Percentiles rank a stretch among this genome's conserved stretches.
Evolutionary conservation across 2,797 vertebrate genomes (phyloP).

Genomic region (Tarsius wallacei): DNA sequence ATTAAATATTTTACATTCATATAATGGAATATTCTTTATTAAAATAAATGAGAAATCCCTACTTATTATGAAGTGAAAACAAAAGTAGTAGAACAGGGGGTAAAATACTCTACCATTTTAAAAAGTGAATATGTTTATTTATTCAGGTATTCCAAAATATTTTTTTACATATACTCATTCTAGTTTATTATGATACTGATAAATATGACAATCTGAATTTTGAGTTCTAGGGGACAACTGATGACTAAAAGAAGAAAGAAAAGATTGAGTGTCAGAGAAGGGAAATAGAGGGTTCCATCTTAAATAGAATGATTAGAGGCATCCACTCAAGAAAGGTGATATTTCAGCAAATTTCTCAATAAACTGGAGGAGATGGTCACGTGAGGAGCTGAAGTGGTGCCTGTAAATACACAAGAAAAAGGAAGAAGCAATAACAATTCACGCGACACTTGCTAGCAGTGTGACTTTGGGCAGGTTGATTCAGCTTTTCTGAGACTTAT

Average conservation of each 20-base stretch:
- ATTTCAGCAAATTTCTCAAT: background rate
- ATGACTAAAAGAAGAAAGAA: background rate
- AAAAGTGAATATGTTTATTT: background rate
- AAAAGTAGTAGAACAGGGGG: background rate
- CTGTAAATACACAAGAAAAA: background rate
- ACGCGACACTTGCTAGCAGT: rapidly evolving
- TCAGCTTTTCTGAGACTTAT: background rate
- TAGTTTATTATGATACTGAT: background rate
- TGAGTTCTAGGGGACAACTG: background rate
- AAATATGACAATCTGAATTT: background rate
- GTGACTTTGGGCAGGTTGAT: background rate
- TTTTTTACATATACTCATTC: background rate
- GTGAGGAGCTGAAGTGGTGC: background rate
- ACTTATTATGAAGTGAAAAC: background rate
- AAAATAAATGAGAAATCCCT: background rate
- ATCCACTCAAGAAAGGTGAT: rapidly evolving
- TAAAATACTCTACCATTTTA: background rate
- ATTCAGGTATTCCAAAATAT: background rate
- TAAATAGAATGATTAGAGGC: background rate
- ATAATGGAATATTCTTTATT: background rate
- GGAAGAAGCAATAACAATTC: rapidly evolving
- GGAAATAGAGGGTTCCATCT: rapidly evolving
- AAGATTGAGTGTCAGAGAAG: background rate
- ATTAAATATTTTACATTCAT: background rate
- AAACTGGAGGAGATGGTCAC: background rate